Evolutionary conservation across 2,113 vertebrate species (phyloP).

Genomic region (Mesitornis unicolor): DNA sequence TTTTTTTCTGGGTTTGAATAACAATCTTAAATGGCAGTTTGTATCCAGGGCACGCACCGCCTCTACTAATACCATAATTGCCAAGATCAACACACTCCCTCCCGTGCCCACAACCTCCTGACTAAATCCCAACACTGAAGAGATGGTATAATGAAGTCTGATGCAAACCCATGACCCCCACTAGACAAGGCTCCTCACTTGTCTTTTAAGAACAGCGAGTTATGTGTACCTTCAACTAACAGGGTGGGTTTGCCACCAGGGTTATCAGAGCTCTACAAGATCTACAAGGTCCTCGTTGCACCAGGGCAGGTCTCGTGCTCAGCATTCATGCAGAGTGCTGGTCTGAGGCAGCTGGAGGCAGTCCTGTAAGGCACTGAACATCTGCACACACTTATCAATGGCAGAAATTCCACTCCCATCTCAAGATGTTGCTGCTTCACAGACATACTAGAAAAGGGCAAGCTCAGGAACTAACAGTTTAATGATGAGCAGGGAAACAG

Average conservation of each 20-base stretch:
- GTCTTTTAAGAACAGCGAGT: not conserved
- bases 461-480: not conserved
- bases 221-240: not conserved
- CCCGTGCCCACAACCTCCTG: too few relatives aligned
- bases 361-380: not conserved
- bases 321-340: not conserved
- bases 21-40: not conserved
- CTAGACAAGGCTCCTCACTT: not conserved
- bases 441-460: not conserved
- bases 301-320: not conserved
- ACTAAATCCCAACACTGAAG: not conserved
- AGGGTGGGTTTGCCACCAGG: not conserved
- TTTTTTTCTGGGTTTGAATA: not conserved
- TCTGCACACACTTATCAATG: not conserved
- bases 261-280: not conserved
- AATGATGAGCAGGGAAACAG: not conserved
- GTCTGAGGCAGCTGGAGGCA: not conserved
- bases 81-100: not conserved
- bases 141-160: not conserved
- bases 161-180: not conserved
- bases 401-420: not conserved
- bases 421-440: not conserved
- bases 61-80: fast-evolving
- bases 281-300: not conserved
- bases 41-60: not conserved